Evolutionary conservation across 2,113 vertebrate genomes (phyloP), one percentile per base, ranked within the genome.

Genomic region (Odontesthes bonariensis): DNA sequence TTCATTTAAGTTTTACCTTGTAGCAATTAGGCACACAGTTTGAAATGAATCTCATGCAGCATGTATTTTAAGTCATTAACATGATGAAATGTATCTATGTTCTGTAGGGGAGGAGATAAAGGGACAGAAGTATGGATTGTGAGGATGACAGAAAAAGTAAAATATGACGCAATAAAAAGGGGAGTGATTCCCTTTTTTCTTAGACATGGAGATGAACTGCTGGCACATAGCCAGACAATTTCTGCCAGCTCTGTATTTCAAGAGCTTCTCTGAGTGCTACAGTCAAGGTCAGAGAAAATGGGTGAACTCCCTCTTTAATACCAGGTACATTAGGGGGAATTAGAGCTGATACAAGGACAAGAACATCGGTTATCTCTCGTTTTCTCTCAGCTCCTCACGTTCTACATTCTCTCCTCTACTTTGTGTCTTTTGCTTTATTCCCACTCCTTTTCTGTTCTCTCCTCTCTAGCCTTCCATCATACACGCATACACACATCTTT

Each of bases 211-310:
- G 67, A 85, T 77, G 85, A 81, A 88, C 67, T 51, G 55, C 64
- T 86, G 91, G 90, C 83, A 52, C 9, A 2, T 14, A 69, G 86
- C 88, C 86, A 91, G 61, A 65, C 77, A 68, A 82, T 86, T 83
- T 77, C 76, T 74, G 77, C 81, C 68, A 66, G 70, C 87, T 73
- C 40, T 55, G 75, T 75, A 69, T 84, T 73, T 73, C 78, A 46
- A 69, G 65, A 58, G 81, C 84, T 63, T 79, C 72, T 57, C 71
- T 57, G 47, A 85, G 88, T 76, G 73, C 86, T 83, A 66, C 38
- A 77, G 79, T 87, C 90, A 92, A 92, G 91, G 90, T 92, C 90
- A 86, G 84, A 67, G 84, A 87, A 87, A 92, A 92, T 91, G 89
- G 88, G 88, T 86, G 88, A 92, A 91, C 89, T 86, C 81, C 67